A percentile compares a stretch with the other conserved stretches of the same genome.
Conservation (phyloP, 2,113 vertebrate species). For the Heteronetta atricapilla region DNA sequence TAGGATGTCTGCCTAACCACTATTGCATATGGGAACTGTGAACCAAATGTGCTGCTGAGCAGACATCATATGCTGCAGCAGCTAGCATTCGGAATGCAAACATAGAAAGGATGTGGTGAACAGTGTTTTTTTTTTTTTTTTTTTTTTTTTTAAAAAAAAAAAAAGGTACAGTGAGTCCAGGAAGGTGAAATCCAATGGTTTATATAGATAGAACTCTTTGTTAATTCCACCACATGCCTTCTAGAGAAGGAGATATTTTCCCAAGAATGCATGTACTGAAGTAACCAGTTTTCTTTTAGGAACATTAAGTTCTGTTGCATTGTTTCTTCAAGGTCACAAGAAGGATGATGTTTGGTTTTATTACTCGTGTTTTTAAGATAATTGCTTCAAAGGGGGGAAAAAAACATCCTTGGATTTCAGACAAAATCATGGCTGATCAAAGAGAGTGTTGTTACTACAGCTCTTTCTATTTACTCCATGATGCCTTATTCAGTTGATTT, state of each 20-base stretch:
- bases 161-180: background rate
- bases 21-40: background rate
- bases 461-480: background rate
- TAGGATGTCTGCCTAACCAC: background rate
- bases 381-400: background rate
- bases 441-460: background rate
- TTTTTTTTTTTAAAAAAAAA: background rate
- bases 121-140: background rate
- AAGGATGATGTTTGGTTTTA: conserved; percentile 7
- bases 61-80: background rate
- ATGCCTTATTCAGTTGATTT: background rate
- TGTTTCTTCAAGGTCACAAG: conserved; percentile 11
- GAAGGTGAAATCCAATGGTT: background rate
- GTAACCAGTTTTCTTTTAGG: conserved; percentile 20
- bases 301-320: background rate
- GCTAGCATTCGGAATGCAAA: background rate
- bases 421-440: background rate
- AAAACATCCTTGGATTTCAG: background rate
- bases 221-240: background rate
- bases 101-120: background rate
- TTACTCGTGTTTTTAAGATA: background rate
- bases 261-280: conserved; percentile 39
- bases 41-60: background rate
- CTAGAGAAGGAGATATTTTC: background rate
- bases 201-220: background rate